phyloP scores from a whole-genome alignment of 2,797 vertebrate species.

The Rousettus madagascariensis region DNA sequence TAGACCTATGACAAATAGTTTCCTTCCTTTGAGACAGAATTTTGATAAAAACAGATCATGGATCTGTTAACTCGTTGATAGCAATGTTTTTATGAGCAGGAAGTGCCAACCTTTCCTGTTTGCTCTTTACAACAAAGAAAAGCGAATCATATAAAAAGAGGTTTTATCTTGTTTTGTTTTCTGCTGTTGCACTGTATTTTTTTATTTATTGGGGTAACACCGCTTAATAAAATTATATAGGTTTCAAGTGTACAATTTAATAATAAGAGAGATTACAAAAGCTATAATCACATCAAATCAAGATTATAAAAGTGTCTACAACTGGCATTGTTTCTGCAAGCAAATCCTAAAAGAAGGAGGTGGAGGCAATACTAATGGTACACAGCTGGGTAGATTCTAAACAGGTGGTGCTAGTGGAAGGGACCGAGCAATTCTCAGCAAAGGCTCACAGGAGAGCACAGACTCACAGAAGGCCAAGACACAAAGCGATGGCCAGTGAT shows the following conservation, averaged over 20 bases:
- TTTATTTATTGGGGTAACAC: too few relatives aligned
- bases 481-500: background rate
- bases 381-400: fast-evolving
- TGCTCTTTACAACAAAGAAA: slow-evolving; percentile 70
- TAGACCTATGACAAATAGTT: slow-evolving; percentile 66
- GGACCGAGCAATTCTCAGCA: background rate
- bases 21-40: slow-evolving; percentile 75
- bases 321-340: background rate
- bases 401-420: background rate
- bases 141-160: background rate
- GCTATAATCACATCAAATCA: background rate
- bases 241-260: too few relatives aligned
- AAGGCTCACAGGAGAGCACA: background rate
- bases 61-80: slow-evolving; percentile 59
- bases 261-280: background rate
- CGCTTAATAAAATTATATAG: too few relatives aligned
- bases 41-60: slow-evolving; percentile 68
- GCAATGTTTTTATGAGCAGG: slow-evolving; percentile 76
- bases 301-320: background rate
- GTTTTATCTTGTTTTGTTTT: background rate
- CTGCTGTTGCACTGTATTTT: too few relatives aligned
- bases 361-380: fast-evolving
- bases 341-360: background rate
- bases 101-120: slow-evolving; percentile 84
- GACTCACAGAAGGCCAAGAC: background rate